Conservation (phyloP, 1,140 invertebrate genomes). For the Hirudo medicinalis region DNA sequence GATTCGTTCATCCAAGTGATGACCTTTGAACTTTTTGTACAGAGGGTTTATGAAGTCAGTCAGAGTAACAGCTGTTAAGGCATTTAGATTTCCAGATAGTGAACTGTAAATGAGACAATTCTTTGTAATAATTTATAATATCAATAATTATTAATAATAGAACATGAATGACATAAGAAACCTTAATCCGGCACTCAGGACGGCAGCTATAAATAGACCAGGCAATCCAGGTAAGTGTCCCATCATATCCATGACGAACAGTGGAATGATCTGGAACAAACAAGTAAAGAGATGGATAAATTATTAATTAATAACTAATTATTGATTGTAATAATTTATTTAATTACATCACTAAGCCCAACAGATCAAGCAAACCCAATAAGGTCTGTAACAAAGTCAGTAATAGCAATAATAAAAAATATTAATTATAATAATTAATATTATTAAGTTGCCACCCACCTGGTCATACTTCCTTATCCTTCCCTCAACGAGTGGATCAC, state of each 20-base stretch:
- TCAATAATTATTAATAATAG: too few species aligned
- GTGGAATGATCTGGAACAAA: constrained; percentile 54
- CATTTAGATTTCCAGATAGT: constrained; percentile 77
- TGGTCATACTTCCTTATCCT: constrained; percentile 22
- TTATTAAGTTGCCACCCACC: not conserved
- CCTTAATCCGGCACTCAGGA: constrained; percentile 69
- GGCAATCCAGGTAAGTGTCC: constrained; percentile 57
- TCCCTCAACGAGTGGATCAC: constrained; percentile 23
- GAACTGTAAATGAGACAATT: constrained; percentile 49
- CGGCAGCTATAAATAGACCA: constrained; percentile 75
- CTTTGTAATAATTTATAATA: constrained; percentile 7
- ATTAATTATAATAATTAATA: too few species aligned
- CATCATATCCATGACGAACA: constrained; percentile 65
- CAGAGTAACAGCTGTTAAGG: constrained; percentile 70
- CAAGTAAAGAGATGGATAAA: too few species aligned
- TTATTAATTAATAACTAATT: too few species aligned
- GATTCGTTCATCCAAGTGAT: constrained; percentile 53
- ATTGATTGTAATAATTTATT: too few species aligned
- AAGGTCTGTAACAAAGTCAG: too few species aligned
- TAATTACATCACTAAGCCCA: too few species aligned
- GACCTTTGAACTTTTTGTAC: constrained; percentile 45
- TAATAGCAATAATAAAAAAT: too few species aligned
- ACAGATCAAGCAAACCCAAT: too few species aligned
- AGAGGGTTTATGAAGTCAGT: constrained; percentile 62
- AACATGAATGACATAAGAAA: constrained; percentile 26